These are phyloP conservation scores for Meloe dianella DNA, from an alignment of 2,888 invertebrate species.

Conservation along the genomic window DNA sequence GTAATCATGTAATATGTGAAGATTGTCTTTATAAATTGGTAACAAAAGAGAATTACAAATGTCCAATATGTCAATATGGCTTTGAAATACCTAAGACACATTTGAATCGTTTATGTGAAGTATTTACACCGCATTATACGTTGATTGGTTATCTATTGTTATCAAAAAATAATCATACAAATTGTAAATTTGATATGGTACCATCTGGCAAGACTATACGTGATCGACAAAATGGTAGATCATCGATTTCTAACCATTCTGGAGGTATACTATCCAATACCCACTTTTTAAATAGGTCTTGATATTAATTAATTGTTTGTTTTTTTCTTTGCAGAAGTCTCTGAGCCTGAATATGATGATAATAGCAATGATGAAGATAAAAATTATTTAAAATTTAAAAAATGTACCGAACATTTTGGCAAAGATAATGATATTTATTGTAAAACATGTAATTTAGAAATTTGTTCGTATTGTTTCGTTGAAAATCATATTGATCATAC, in stretches of 20 bases:
- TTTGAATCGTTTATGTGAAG: slow-evolving; percentile 40
- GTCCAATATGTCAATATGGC: slow-evolving; percentile 61
- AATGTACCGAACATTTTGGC: slow-evolving; percentile 46
- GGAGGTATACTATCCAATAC: too few relatives aligned
- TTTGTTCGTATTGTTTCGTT: slow-evolving; percentile 58
- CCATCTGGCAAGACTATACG: not conserved
- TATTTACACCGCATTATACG: slow-evolving; percentile 57
- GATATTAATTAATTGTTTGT: too few relatives aligned
- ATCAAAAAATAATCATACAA: slow-evolving; percentile 23
- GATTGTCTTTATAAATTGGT: slow-evolving; percentile 63
- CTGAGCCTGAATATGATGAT: not conserved
- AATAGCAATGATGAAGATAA: not conserved
- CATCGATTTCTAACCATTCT: not conserved
- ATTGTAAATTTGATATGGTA: not conserved
- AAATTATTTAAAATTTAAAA: slow-evolving; percentile 32
- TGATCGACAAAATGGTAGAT: not conserved
- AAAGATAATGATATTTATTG: slow-evolving; percentile 57
- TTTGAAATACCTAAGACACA: slow-evolving; percentile 45
- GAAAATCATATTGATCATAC: slow-evolving; percentile 52
- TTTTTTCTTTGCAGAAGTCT: not conserved
- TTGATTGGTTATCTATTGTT: slow-evolving; percentile 49
- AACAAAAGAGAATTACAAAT: slow-evolving; percentile 52
- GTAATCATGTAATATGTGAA: slow-evolving; percentile 74
- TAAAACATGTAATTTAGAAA: slow-evolving; percentile 51
- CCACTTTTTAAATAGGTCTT: too few relatives aligned